Conservation (phyloP, 2,113 vertebrate species). For the Hydropotes inermis region DNA sequence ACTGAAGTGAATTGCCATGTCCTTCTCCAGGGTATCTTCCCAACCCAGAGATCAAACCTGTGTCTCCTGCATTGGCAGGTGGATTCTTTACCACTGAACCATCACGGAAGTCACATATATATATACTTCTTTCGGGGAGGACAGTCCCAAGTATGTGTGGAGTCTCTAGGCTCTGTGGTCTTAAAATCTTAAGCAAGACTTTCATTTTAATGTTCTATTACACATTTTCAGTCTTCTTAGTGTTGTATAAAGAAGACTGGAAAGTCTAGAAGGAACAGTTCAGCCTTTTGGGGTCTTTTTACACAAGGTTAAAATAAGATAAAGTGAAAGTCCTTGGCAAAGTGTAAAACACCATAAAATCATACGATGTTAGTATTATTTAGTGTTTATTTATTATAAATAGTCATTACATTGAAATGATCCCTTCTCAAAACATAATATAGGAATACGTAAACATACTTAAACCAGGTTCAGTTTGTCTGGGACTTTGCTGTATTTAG, state of each 20-base stretch:
- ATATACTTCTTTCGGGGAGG: not conserved
- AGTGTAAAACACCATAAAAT: not conserved
- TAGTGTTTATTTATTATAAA: not conserved
- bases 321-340: not conserved
- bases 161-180: not conserved
- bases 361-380: not conserved
- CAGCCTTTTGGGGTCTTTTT: not conserved
- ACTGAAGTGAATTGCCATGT: not conserved
- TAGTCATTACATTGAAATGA: not conserved
- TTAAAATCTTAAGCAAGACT: not conserved
- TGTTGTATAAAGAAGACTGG: not conserved
- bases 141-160: not conserved
- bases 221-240: not conserved
- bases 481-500: not conserved
- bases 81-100: not conserved
- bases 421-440: not conserved
- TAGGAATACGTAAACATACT: not conserved
- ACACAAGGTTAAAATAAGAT: not conserved
- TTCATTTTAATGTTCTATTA: not conserved
- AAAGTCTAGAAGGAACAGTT: not conserved
- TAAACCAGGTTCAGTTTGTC: not conserved
- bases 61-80: not conserved
- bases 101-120: not conserved
- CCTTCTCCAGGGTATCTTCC: not conserved
- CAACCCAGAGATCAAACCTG: accelerated